These are phyloP conservation scores for Gastracanthus pulcherrimus DNA, from an alignment of 2,888 invertebrate species.

Conservation along the genomic window DNA sequence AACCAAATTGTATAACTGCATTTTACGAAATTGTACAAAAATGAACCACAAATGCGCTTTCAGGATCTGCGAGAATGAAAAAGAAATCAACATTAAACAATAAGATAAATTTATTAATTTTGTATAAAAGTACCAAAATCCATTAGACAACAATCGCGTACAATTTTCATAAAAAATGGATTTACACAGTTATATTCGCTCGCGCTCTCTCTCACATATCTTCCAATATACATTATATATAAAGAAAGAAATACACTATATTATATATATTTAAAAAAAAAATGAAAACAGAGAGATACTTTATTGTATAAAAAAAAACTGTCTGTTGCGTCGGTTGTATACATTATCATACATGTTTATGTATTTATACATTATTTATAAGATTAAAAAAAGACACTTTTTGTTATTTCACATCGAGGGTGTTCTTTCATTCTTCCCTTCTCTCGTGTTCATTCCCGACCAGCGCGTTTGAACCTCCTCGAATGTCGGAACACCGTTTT, in stretches of 20 bases:
- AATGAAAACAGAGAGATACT: slow-evolving; percentile 16
- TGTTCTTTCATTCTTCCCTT: slow-evolving; percentile 26
- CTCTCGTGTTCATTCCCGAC: too few relatives aligned
- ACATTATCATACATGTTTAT: slow-evolving; percentile 36
- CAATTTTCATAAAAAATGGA: not conserved
- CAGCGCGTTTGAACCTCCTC: too few relatives aligned
- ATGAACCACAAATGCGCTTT: not conserved
- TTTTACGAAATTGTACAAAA: not conserved
- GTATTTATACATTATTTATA: slow-evolving; percentile 51
- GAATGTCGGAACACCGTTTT: slow-evolving; percentile 6
- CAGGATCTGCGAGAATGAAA: not conserved
- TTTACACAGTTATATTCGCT: not conserved
- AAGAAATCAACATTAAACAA: not conserved
- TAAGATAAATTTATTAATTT: not conserved
- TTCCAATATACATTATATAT: slow-evolving; percentile 13
- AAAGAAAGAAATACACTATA: slow-evolving; percentile 8
- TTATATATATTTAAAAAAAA: slow-evolving; percentile 42
- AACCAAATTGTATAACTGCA: not conserved
- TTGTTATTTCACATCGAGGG: slow-evolving; percentile 22
- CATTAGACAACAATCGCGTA: not conserved
- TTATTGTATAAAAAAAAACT: slow-evolving; percentile 53
- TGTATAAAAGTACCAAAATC: slow-evolving; percentile 7
- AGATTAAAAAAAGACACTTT: slow-evolving; percentile 36
- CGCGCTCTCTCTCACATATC: not conserved
- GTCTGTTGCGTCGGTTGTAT: slow-evolving; percentile 39